Base-by-base conservation (phyloP, 1,140 invertebrate genomes). In the Drosophila gunungcola region DNA sequence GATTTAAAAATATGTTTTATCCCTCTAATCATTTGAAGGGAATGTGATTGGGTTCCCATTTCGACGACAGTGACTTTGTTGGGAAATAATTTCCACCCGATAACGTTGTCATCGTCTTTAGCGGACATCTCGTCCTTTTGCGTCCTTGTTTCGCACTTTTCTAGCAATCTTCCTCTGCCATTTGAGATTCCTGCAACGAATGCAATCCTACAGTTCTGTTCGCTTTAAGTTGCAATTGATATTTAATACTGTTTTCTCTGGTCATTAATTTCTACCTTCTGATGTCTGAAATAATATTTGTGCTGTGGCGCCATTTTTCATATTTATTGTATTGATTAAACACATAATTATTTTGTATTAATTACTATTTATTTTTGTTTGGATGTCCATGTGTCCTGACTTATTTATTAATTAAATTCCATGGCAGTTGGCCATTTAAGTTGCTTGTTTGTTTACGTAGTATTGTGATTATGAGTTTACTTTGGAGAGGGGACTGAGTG, bases 1-100 rank as follows among this genome's bases (percentile, higher is more conserved):
- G 84, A 89, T 89, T 89, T 89, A 89, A 89, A 89, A 89, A 89
- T 89, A 89, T 89, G 84, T 84, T 89, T 89, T 72, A 73, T 74
- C 67, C 82, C 32, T 39, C 34, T 42, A 56, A 77, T 68, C 62
- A 51, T 67, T 60, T 56, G 72, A 78, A 42, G 73, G 41, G 58
- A 54, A 56, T 88, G 52, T 65, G 61, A 49, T 34, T 76, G 62
- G 62, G 64, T 63, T 56, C 74, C 57, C 55, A 48, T 4, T 11
- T 32, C n/a, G 39, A 29, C 13, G 13, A 49, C 25, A 54, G 41
- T 61, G 74, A 78, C 77, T 78, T 70, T 78, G 73, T 67, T 16
- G 39, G 60, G n/a, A 72, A 78, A 80, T 83, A 80, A 78, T 85
- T 80, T 81, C 58, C 72, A 78, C 82, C 79, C 72, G 79, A 85